Evolutionary conservation across 2,113 vertebrate species (phyloP), one percentile per base, ranked within the genome.

Genomic region (Dromaius novaehollandiae): DNA sequence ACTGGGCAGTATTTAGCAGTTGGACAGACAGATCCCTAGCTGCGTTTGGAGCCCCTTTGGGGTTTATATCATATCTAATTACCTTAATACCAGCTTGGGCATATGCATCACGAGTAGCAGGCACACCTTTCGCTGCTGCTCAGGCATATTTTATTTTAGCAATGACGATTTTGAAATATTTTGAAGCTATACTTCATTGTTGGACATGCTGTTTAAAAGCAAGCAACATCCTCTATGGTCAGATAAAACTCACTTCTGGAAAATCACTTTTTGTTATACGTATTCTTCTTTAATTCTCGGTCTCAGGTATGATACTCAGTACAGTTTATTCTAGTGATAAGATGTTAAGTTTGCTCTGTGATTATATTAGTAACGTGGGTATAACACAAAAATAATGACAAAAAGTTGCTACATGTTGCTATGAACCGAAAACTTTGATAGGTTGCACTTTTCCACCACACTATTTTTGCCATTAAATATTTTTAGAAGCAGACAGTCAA

Each of bases 401-500:
- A 86, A 88, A 90, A 69, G 81, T 89, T 75, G 71, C 85, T 65
- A 84, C 86, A 88, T 2, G 53, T 89, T 89, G 95, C 79, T 93
- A 74, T 92, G 76, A 88, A 93, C 18, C 0, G 86, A 93, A 91
- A 92, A 92, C 84, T 81, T 87, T 61, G 55, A 84, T 16, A 82
- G 38, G 93, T 82, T 88, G 83, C 68, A 86, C 30, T 91, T 86
- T 77, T 95, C 63, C 80, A 88, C 68, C 85, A 93, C 86, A 78
- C 38, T 64, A 82, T 78, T 84, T 40, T 77, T 92, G 81, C 56
- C 89, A 96, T 80, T 91, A 94, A 96, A 93, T 88, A 95, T 85
- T 94, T 97, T 95, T 95, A 95, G 51, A 97, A 86, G 73, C 58
- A 70, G 84, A 91, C 30, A 91, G 89, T 95, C 91, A 96, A 97